Base-by-base conservation (phyloP, 1,140 invertebrate species). In the Helicoverpa armigera region DNA sequence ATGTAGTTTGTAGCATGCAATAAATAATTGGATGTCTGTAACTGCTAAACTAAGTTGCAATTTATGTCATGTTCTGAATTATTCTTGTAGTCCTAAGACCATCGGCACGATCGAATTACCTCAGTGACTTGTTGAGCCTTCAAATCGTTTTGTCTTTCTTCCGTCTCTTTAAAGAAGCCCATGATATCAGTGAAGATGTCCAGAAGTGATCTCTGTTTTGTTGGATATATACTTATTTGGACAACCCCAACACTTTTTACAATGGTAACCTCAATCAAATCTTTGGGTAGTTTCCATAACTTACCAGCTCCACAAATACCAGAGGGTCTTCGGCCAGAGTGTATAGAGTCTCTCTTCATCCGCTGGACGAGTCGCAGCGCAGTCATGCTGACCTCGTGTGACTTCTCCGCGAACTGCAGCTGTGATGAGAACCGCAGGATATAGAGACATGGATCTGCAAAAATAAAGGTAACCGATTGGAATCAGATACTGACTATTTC, bases 321-420 rank as follows among this genome's bases (percentile, higher is more conserved):
- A 0, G 99, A 99, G 13, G 99, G 99, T 88, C 99, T 95, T 76
- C 99, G 96, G 23, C 99, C 99, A 3, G 98, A 98, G 90, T 99
- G 98, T 92, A 99, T 98, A 95, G 98, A 99, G 95, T 99, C 99
- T 87, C 98, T 96, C 94, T 99, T 99, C 99, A 99, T 99, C 88
- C 99, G 95, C 91, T 99, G 98, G 9, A 99, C 98, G 56, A 99
- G 95, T 79, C 99, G 95, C 51, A 98, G 95, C 0, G 99, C 99
- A 2, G 99, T 99, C 96, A 97, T 98, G n/a, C 98, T 98, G 3
- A 99, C 99, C 89, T 99, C 97, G 89, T 99, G 98, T 5, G 98
- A 98, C 95, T 99, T 99, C 2, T 98, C 96, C 3, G 97, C 98
- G 92, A 99, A 98, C 90, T 99, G 97, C 54, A 99, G 95, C 87